A percentile compares a stretch with the other conserved stretches of the same genome.
Conservation (phyloP, 2,113 vertebrate species). For the Regulus satrapa region DNA sequence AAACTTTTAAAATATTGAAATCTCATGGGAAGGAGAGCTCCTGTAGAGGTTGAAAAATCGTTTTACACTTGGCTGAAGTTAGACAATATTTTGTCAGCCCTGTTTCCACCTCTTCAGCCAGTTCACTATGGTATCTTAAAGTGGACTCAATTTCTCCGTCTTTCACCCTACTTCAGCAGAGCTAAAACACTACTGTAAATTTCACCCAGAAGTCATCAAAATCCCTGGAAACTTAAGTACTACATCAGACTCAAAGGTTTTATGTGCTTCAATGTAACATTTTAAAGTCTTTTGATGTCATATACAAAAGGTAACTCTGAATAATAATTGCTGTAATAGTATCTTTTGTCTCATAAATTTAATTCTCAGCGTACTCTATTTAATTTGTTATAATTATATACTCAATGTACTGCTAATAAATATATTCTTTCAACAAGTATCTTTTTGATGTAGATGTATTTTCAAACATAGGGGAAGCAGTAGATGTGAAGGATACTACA, state of each 20-base stretch:
- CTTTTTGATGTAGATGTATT: background rate
- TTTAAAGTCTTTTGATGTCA: background rate
- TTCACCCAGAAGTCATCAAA: background rate
- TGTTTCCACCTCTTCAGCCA: background rate
- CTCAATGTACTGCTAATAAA: background rate
- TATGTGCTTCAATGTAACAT: background rate
- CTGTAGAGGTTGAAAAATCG: background rate
- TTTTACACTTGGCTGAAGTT: background rate
- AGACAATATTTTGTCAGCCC: background rate
- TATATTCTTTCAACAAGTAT: background rate
- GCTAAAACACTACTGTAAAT: background rate
- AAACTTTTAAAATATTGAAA: background rate
- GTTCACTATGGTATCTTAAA: background rate
- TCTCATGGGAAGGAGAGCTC: background rate
- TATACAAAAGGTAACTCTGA: background rate
- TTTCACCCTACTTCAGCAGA: background rate
- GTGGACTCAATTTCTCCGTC: background rate
- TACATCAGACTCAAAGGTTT: background rate
- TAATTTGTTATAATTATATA: slow-evolving; percentile 6
- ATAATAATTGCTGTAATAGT: background rate
- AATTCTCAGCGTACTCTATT: background rate
- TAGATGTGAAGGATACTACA: background rate
- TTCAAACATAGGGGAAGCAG: background rate
- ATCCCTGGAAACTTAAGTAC: background rate
- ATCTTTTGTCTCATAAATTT: background rate